Conservation (phyloP, 1,140 invertebrate species). For the Palaemon carinicauda region DNA sequence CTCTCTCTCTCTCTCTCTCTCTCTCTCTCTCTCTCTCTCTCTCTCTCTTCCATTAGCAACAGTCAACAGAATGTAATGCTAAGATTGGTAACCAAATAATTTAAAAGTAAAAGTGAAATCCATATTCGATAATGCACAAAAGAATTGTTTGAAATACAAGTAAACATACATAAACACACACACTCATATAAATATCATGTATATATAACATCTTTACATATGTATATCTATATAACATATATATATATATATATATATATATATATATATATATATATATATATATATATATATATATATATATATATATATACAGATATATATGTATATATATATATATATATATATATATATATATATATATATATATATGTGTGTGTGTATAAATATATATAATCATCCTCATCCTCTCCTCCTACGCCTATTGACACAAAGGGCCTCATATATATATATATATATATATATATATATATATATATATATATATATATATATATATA, state of each 20-base stretch:
- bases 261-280: not conserved
- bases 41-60: no score
- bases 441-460: slow-evolving; percentile 2
- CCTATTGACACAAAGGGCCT: not conserved
- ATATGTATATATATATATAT: not conserved
- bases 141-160: not conserved
- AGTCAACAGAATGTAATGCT: no score
- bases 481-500: no score
- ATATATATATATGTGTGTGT: slow-evolving; percentile 9
- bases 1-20: not conserved
- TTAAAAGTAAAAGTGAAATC: not conserved
- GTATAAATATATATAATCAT: not conserved
- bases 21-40: no score
- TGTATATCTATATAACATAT: not conserved
- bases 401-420: no score
- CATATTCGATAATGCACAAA: not conserved
- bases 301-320: not conserved
- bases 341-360: not conserved
- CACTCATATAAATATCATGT: no score
- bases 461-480: not conserved
- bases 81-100: no score
- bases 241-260: not conserved
- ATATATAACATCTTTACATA: no score
- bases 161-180: not conserved
- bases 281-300: not conserved